phyloP scores from a whole-genome alignment of 2,888 invertebrate species.

The Rhagonycha fulva region DNA sequence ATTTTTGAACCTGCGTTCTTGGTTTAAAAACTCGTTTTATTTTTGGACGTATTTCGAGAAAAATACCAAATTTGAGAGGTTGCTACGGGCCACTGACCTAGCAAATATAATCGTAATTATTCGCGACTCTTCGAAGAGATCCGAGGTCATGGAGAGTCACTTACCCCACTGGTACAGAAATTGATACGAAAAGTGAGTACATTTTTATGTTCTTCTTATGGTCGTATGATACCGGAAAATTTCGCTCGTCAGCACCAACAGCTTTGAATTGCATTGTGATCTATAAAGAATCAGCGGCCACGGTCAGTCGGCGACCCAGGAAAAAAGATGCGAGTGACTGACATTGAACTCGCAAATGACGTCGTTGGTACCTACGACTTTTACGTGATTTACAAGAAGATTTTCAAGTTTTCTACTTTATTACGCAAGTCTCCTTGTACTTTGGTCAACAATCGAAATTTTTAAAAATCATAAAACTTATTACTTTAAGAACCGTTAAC shows the following conservation, averaged over 20 bases:
- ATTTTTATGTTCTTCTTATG: constrained; percentile 19
- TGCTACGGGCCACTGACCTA: constrained; percentile 55
- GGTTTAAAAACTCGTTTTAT: background rate
- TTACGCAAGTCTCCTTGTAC: background rate
- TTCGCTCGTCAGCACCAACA: constrained; percentile 35
- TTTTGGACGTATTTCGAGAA: constrained; percentile 1
- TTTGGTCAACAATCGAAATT: background rate
- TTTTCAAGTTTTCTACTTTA: background rate
- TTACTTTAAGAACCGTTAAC: background rate
- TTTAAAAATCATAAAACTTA: background rate
- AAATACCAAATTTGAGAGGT: constrained; percentile 42
- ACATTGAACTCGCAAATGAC: constrained; percentile 32
- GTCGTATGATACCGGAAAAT: constrained; percentile 39
- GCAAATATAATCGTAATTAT: constrained; percentile 40
- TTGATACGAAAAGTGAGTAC: constrained; percentile 46
- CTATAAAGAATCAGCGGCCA: constrained; percentile 38
- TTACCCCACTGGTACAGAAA: constrained; percentile 63
- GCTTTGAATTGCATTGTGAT: constrained; percentile 31
- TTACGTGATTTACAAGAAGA: background rate
- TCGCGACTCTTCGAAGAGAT: constrained; percentile 47
- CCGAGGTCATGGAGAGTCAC: constrained; percentile 67
- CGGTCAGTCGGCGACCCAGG: constrained; percentile 51
- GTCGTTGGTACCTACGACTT: constrained; percentile 13
- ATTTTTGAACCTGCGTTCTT: background rate
- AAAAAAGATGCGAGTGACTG: constrained; percentile 35